Evolutionary conservation across 1,140 invertebrate species (phyloP).

Genomic region (Polypedilum vanderplanki): DNA sequence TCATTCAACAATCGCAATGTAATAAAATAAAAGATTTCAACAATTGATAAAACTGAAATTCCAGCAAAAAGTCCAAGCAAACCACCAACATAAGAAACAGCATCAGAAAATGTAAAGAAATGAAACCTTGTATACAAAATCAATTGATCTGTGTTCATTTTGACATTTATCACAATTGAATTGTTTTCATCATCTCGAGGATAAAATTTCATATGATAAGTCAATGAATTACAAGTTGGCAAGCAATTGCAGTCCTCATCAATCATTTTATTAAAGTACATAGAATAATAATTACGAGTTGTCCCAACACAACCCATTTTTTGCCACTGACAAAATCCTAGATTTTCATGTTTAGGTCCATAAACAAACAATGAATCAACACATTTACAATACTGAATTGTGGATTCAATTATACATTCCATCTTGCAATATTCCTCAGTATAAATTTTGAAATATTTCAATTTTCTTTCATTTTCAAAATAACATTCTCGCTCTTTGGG

Average conservation of each 20-base stretch:
- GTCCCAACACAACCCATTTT: too few species aligned
- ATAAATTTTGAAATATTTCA: constrained; percentile 59
- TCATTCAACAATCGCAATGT: not conserved
- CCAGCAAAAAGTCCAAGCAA: constrained; percentile 52
- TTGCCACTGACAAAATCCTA: too few species aligned
- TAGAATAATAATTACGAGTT: too few species aligned
- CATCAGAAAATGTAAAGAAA: constrained; percentile 38
- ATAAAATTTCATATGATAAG: constrained; percentile 50
- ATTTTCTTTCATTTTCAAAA: constrained; percentile 52
- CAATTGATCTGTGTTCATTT: not conserved
- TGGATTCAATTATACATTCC: constrained; percentile 67
- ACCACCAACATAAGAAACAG: constrained; percentile 52
- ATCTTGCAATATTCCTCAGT: constrained; percentile 68
- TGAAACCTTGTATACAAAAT: not conserved
- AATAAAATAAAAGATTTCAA: constrained; percentile 47
- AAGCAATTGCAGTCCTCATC: not conserved
- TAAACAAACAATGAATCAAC: too few species aligned
- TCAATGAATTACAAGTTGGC: constrained; percentile 38
- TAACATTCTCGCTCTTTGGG: constrained; percentile 53
- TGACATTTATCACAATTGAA: constrained; percentile 39
- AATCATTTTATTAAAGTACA: too few species aligned
- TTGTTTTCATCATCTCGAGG: not conserved
- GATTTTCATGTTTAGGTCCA: constrained; percentile 46
- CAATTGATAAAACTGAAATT: constrained; percentile 50
- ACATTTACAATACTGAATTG: too few species aligned